A percentile compares a stretch with the other conserved stretches of the same genome.
Evolutionary conservation across 2,113 vertebrate genomes (phyloP).

Genomic region (Leptocoma aspasia): DNA sequence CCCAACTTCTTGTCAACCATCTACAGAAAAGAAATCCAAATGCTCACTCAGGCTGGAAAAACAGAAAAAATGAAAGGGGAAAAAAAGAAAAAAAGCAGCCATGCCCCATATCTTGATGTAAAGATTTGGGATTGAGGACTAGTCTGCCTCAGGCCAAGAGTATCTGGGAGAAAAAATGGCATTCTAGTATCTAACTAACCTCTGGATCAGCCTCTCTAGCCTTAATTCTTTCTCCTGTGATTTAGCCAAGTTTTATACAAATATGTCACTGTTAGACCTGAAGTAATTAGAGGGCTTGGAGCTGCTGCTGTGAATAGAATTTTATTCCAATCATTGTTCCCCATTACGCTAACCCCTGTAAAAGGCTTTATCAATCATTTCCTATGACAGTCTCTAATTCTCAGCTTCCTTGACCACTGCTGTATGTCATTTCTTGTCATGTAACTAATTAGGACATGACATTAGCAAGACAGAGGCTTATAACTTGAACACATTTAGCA

Average conservation of each 20-base stretch:
- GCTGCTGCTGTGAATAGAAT: not conserved
- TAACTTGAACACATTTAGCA: not conserved
- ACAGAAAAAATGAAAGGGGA: no score
- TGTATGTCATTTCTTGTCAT: not conserved
- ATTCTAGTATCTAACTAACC: not conserved
- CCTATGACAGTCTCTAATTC: not conserved
- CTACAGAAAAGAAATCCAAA: not conserved
- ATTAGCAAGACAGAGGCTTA: not conserved
- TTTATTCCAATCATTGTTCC: not conserved
- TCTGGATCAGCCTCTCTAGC: not conserved
- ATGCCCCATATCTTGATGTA: not conserved
- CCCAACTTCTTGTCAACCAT: not conserved
- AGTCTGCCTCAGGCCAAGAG: not conserved
- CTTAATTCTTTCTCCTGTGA: not conserved
- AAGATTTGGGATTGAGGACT: not conserved
- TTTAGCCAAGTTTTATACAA: not conserved
- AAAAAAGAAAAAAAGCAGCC: no score
- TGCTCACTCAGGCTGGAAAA: not conserved
- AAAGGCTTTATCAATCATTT: constrained; percentile 15
- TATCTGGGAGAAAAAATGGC: not conserved
- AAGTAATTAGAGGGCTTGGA: not conserved
- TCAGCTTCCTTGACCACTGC: not conserved
- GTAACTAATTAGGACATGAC: not conserved
- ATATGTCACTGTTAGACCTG: not conserved
- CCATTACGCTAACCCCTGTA: not conserved